Evolutionary conservation across 2,113 vertebrate species (phyloP), one percentile per base, ranked within the genome.

Genomic region (Sphaerodactylus townsendi): DNA sequence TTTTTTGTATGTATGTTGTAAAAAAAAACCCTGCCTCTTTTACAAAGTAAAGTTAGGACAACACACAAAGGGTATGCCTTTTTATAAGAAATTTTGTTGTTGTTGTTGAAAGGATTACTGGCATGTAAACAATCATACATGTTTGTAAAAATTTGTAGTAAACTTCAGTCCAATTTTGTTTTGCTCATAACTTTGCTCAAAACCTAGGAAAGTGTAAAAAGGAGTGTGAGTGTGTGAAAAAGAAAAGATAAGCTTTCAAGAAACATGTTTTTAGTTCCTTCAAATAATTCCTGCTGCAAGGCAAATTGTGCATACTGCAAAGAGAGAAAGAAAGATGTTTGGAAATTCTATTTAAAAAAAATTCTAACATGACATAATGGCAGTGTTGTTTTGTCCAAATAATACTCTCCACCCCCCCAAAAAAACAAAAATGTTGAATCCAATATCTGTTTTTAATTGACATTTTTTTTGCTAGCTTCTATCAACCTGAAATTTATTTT

Each of bases 81-180:
- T 76, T 82, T 81, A 11, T 59, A 80, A 10, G 83, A 84, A 23
- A 4, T 1, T 41, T 77, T 59, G 15, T 70, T 79, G 59, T 78
- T 77, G 28, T 30, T 10, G 7, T 35, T 35, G 64, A 79, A 80
- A 88, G 79, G 10, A 4, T 74, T 89, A 78, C 85, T 83, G 64
- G 78, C 77, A 25, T 84, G 0, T 77, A 88, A 65, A 77, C 83
- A 85, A 44, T n/a, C 79, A 83, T 78, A 77, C 83, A 35, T 21
- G 3, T 46, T 25, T 10, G 48, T 85, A 82, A 69, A n/a, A 19
- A 66, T 83, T 66, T n/a, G 50, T 89, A 79, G 76, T 79, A 85
- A 66, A 53, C 86, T 76, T 85, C 74, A 87, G 77, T 84, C 1
- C 65, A 46, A 28, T 0, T 76, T 79, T 50, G 41, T 72, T 65